Evolutionary conservation across 2,888 invertebrate species (phyloP), one percentile per base, ranked within the genome.

Genomic region (Sminthurides aquaticus): DNA sequence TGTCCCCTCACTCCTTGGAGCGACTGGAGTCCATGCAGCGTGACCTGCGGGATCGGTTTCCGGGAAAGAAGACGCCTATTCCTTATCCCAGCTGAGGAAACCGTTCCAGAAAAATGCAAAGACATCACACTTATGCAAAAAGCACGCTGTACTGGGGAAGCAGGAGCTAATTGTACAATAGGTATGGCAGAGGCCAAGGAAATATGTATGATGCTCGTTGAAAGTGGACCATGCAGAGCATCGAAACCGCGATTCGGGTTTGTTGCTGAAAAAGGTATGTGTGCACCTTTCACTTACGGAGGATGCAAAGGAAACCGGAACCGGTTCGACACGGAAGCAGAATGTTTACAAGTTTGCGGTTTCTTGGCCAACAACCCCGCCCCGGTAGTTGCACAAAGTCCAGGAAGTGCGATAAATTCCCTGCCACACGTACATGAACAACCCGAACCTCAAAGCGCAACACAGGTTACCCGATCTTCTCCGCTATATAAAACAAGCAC

Each of bases 11-110:
- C 89, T 0, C 85, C 85, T 60, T 96, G 95, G 95, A 86, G 90
- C 64, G 87, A 89, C 72, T 96, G 94, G 94, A 90, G 91, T 64
- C 89, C 93, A 0, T 96, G 95, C 80, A 88, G 90, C 60, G 90
- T 88, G 0, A 85, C 90, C 5, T 96, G 95, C 77, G 95, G 93
- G 0, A 84, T 85, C 76, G 95, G 95, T 0, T 84, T 76, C 11
- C 70, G 76, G 66, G 74, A 76, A 60, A 84, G 91, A 62, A 89
- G 88, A 48, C 84, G 94, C 3, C 81, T 91, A 69, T 76, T 86
- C 22, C 76, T 87, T 18, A 85, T 88, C 60, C 85, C 86, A 57
- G 84, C 87, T 1, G 85, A 83, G 67, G 74, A 76, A 20, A 76
- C 60, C 1, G 78, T 82, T 24, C 85, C 87, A 76, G 81, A 82